Conservation (phyloP, 2,113 vertebrate species). For the Epinephelus fuscoguttatus region DNA sequence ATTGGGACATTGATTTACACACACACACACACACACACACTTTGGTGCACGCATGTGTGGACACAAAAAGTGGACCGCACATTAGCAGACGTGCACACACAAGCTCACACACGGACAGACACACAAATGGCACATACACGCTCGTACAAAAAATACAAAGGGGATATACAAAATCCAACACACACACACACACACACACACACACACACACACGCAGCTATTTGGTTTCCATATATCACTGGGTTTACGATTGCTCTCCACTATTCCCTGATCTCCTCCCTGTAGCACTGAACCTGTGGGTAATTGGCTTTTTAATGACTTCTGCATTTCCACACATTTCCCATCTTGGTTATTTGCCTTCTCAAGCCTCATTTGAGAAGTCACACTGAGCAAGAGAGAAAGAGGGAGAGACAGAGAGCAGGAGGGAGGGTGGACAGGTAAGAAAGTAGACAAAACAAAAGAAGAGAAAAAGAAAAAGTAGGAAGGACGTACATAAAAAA, state of each 20-base stretch:
- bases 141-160: neutral
- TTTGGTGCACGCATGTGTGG: too few relatives aligned
- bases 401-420: neutral
- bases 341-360: constrained; percentile 65
- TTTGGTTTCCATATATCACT: constrained; percentile 88
- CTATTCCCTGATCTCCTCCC: constrained; percentile 83
- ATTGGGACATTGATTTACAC: constrained; percentile 60
- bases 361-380: constrained; percentile 71
- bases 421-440: constrained; percentile 31
- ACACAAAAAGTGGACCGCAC: neutral
- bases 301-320: constrained; percentile 93
- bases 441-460: constrained; percentile 1
- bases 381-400: constrained; percentile 28
- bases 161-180: neutral
- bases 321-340: constrained; percentile 82
- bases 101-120: constrained; percentile 41
- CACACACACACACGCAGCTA: constrained; percentile 56
- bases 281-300: constrained; percentile 77
- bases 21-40: constrained; percentile 23
- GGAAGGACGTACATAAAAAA: neutral
- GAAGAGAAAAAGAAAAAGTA: neutral
- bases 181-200: neutral
- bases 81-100: neutral
- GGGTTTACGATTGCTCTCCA: constrained; percentile 84
- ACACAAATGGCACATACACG: neutral